These are phyloP conservation scores for Prosapia bicincta DNA, from an alignment of 2,888 invertebrate species.

Conservation along the genomic window DNA sequence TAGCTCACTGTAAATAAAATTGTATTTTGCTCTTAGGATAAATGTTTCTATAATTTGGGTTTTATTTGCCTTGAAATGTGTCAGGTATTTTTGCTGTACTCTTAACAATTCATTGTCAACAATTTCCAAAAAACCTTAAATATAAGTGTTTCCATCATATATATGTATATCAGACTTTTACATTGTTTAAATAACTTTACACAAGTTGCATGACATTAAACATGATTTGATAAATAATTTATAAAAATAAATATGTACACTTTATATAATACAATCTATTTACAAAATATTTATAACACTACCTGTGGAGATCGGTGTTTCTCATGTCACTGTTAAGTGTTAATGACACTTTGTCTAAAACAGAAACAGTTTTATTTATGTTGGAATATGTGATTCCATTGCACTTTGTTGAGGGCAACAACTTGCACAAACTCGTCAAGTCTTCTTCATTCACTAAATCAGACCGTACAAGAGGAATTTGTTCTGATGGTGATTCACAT, in stretches of 20 bases:
- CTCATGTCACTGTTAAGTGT: not conserved
- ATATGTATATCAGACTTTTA: too few species aligned
- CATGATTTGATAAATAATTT: not conserved
- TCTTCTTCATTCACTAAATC: conserved; percentile 31
- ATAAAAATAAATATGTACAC: not conserved
- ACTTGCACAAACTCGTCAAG: conserved; percentile 35
- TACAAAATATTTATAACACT: not conserved
- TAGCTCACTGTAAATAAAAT: too few species aligned
- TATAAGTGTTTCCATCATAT: too few species aligned
- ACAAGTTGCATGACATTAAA: not conserved
- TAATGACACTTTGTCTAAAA: not conserved
- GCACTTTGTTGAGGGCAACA: conserved; percentile 29
- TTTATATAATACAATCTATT: not conserved
- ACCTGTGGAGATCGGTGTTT: not conserved
- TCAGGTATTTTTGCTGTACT: too few species aligned
- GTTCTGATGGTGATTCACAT: conserved; percentile 12
- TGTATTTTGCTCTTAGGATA: too few species aligned
- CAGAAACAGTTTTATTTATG: not conserved
- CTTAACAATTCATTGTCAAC: too few species aligned
- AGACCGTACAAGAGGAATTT: not conserved
- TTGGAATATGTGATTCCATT: not conserved
- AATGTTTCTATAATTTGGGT: too few species aligned
- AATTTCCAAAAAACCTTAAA: too few species aligned
- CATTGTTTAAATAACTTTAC: too few species aligned
- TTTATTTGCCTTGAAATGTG: too few species aligned